These are phyloP conservation scores for Apis cerana DNA, from an alignment of 1,140 invertebrate genomes.

Conservation along the genomic window DNA sequence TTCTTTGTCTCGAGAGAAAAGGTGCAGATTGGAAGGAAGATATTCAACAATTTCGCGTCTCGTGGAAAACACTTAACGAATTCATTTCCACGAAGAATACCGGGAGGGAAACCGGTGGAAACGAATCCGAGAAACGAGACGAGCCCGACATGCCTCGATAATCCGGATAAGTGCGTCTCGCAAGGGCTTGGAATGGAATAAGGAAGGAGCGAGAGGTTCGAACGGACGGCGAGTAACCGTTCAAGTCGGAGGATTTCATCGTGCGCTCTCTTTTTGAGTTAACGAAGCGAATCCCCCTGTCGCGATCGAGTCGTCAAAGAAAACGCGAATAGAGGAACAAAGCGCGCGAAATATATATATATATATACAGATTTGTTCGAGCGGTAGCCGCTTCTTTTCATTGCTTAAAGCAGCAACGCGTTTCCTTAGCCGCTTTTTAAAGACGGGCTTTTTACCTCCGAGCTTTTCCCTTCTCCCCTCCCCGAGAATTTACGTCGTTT, in stretches of 20 bases:
- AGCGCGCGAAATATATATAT: slow-evolving; percentile 5
- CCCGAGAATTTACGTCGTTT: not conserved
- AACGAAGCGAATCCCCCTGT: slow-evolving; percentile 20
- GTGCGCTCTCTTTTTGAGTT: slow-evolving; percentile 2
- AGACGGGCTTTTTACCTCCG: not conserved
- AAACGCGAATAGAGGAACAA: slow-evolving; percentile 51
- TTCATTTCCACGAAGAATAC: slow-evolving; percentile 5
- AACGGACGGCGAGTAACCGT: slow-evolving; percentile 26
- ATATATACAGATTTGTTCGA: not conserved
- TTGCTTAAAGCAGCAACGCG: not conserved
- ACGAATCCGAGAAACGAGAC: slow-evolving; percentile 38
- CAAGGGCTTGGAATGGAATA: slow-evolving; percentile 20
- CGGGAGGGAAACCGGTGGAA: not conserved
- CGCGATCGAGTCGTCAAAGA: slow-evolving; percentile 25
- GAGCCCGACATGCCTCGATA: slow-evolving; percentile 67
- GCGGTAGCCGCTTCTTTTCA: slow-evolving; percentile 1
- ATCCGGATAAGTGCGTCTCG: slow-evolving; percentile 57
- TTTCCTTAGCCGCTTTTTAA: slow-evolving; percentile 12
- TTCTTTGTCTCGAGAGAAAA: no score
- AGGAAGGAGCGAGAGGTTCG: slow-evolving; percentile 25
- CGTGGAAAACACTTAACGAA: not conserved
- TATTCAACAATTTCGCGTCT: no score
- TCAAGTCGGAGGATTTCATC: slow-evolving; percentile 29
- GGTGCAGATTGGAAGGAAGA: not conserved
- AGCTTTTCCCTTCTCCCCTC: not conserved